Percentiles rank a stretch among this genome's conserved stretches.
These are phyloP conservation scores for Diachrysia chrysitis DNA, from an alignment of 2,888 invertebrate genomes.

Conservation along the genomic window DNA sequence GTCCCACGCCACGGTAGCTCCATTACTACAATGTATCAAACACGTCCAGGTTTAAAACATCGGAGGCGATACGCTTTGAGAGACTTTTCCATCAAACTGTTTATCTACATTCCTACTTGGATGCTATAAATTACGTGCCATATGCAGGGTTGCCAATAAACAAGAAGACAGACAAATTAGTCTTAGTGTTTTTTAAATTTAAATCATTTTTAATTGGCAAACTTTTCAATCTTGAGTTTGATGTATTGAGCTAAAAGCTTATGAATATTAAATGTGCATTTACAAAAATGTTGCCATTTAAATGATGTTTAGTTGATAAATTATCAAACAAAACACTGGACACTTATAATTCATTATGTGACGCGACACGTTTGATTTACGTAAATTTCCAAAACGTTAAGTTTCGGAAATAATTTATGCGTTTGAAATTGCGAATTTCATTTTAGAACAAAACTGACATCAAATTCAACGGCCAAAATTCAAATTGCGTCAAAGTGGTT, in stretches of 20 bases:
- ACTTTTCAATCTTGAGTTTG: conserved; percentile 29
- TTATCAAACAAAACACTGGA: conserved; percentile 9
- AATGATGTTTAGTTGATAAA: conserved; percentile 28
- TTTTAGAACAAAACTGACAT: conserved; percentile 31
- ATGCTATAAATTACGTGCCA: conserved; percentile 61
- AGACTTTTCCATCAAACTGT: conserved; percentile 78
- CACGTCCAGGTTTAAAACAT: conserved; percentile 75
- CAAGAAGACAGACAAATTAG: conserved; percentile 33
- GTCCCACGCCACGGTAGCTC: conserved; percentile 67
- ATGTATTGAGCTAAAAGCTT: conserved; percentile 13
- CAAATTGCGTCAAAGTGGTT: conserved; percentile 23
- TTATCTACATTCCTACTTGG: conserved; percentile 70
- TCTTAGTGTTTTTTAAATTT: conserved; percentile 30
- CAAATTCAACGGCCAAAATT: conserved; percentile 17
- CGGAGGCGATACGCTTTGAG: conserved; percentile 66
- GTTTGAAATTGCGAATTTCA: conserved; percentile 39
- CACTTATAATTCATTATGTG: conserved; percentile 30
- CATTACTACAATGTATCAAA: conserved; percentile 81
- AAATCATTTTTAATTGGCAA: conserved; percentile 49
- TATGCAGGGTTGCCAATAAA: conserved; percentile 68
- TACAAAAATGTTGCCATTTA: conserved; percentile 11
- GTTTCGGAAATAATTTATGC: conserved; percentile 46
- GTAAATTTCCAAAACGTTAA: conserved; percentile 35
- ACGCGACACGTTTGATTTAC: conserved; percentile 45
- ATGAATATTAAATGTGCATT: conserved; percentile 13